These are phyloP conservation scores for Latrodectus hesperus DNA, from an alignment of 2,888 invertebrate genomes.

Conservation along the genomic window DNA sequence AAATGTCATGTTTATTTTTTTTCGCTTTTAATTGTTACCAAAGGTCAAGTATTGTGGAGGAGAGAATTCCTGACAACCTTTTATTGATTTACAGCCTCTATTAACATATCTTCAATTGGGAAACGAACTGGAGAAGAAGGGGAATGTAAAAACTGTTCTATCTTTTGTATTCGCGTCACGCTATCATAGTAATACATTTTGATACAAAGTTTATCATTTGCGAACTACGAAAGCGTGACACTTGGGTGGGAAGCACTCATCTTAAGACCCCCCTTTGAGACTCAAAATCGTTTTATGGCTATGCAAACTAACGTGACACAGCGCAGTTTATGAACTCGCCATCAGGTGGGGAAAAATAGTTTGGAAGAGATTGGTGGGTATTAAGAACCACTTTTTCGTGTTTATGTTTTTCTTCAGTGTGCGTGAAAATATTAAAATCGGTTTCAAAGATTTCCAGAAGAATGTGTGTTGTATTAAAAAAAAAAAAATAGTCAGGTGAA, in stretches of 20 bases:
- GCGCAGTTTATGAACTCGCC: neutral
- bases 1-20: neutral
- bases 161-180: neutral
- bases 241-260: neutral
- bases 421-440: neutral
- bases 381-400: neutral
- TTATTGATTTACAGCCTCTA: neutral
- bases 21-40: neutral
- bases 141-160: neutral
- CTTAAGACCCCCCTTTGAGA: neutral
- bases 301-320: neutral
- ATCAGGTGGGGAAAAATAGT: neutral
- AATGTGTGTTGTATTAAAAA: too few relatives aligned
- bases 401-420: neutral
- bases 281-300: neutral
- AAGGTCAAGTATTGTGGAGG: neutral
- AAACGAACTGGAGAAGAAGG: neutral
- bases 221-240: slow-evolving; percentile 1
- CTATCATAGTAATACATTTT: slow-evolving; percentile 1
- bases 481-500: too few relatives aligned
- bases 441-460: neutral
- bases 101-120: neutral
- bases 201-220: neutral
- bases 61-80: neutral
- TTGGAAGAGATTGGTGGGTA: neutral